phyloP scores from a whole-genome alignment of 2,113 vertebrate genomes.

The Peucedramus taeniatus region DNA sequence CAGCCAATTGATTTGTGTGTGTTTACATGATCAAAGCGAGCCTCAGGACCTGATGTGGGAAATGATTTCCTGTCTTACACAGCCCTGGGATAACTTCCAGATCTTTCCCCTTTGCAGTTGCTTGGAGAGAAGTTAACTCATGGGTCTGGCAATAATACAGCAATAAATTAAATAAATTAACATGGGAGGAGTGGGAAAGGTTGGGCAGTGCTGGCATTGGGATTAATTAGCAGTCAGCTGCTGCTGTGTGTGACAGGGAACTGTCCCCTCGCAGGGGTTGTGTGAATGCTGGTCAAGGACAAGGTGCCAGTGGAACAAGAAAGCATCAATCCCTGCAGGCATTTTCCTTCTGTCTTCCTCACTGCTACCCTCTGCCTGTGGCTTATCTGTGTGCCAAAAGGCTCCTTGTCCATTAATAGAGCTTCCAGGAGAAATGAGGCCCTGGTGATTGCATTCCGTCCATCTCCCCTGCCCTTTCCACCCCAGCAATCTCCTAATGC shows the following conservation, averaged over 20 bases:
- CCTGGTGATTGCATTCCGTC: not conserved
- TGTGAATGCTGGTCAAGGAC: not conserved
- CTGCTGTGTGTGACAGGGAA: not conserved
- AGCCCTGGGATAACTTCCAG: not conserved
- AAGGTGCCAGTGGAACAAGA: not conserved
- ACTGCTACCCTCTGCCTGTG: not conserved
- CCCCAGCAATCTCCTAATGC: not conserved
- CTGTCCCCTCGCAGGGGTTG: not conserved
- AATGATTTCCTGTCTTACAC: constrained; percentile 4
- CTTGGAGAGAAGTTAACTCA: not conserved
- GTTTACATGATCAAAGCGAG: not conserved
- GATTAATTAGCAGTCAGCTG: not conserved
- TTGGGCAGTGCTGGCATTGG: not conserved
- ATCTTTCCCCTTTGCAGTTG: not conserved
- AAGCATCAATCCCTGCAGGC: not conserved
- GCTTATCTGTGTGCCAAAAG: not conserved
- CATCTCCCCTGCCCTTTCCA: constrained; percentile 4
- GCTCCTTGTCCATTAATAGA: not conserved
- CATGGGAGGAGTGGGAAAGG: not conserved
- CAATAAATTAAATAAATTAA: not conserved
- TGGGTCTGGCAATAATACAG: not conserved
- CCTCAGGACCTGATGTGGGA: not conserved
- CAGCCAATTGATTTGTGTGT: not conserved
- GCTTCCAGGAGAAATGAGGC: not conserved
- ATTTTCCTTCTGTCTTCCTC: not conserved